These are phyloP conservation scores for Phengaris alcon DNA, from an alignment of 2,888 invertebrate species.

Conservation along the genomic window DNA sequence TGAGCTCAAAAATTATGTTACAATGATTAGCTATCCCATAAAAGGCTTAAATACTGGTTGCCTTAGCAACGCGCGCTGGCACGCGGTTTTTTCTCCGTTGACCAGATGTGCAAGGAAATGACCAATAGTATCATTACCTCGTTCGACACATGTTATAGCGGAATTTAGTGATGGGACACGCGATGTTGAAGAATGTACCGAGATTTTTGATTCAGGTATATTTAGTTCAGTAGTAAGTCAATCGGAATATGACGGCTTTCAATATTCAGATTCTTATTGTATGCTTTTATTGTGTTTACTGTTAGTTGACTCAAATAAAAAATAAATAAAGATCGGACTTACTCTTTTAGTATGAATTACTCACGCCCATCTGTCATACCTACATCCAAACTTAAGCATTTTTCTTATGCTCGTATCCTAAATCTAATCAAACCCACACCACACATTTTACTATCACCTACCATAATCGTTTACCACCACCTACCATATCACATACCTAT, in stretches of 20 bases:
- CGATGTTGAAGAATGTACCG: neutral
- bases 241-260: no score
- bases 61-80: slow-evolving; percentile 48
- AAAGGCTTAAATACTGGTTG: slow-evolving; percentile 36
- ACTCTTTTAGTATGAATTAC: no score
- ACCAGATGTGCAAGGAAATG: slow-evolving; percentile 51
- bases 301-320: no score
- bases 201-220: neutral
- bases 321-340: no score
- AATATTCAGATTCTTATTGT: no score
- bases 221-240: neutral
- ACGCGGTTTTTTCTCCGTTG: slow-evolving; percentile 65
- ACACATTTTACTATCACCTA: neutral
- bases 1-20: neutral
- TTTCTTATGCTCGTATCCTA: no score
- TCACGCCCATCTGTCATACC: no score
- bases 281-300: no score
- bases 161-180: slow-evolving; percentile 30
- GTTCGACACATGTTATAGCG: slow-evolving; percentile 37
- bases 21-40: slow-evolving; percentile 4
- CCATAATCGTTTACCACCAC: slow-evolving; percentile 39
- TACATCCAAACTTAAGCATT: no score
- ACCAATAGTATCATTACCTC: slow-evolving; percentile 46
- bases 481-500: no score
- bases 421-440: neutral